Evolutionary conservation across 1,140 invertebrate genomes (phyloP), one percentile per base, ranked within the genome.

Genomic region (Holcopasites calliopsidis): DNA sequence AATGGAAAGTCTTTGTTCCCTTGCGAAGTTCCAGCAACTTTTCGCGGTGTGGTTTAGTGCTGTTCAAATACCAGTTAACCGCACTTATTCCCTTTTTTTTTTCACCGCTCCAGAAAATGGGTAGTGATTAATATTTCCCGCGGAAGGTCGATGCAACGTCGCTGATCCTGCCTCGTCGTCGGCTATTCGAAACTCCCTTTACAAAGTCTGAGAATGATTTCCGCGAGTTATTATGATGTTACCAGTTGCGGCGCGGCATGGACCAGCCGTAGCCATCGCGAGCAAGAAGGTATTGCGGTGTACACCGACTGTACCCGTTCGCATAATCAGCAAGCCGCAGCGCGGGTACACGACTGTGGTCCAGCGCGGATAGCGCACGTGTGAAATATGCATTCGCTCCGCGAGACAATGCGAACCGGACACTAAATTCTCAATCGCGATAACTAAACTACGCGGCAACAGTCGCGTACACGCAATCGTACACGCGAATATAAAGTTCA

Each of bases 351-450:
- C 33, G 73, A 42, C 77, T 62, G 33, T 65, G 52, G 52, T 35
- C 42, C 40, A 47, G 64, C 71, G 60, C 40, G 80, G 77, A 78
- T 80, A 78, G 83, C 42, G 85, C 84, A 86, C 85, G 86, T 86
- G 85, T 84, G 86, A 87, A 87, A 87, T 87, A 86, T 87, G 84
- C 86, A 86, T 86, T 85, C 79, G 72, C 83, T 85, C 55, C 77
- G 65, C 78, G 86, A 87, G 85, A 87, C 85, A 86, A 86, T 86
- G 86, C 85, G 68, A 84, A 81, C 73, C 79, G 78, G 79, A 86
- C 84, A 83, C 83, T 83, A 79, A 85, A 86, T 86, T 79, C 82
- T 80, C 82, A 55, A 83, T 80, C 82, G 82, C 82, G 82, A 84
- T 83, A 83, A 84, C 81, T 83, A 79, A 79, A 83, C 65, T 79